Evolutionary conservation across 1,140 invertebrate species (phyloP), one percentile per base, ranked within the genome.

Genomic region (Maconellicoccus hirsutus): DNA sequence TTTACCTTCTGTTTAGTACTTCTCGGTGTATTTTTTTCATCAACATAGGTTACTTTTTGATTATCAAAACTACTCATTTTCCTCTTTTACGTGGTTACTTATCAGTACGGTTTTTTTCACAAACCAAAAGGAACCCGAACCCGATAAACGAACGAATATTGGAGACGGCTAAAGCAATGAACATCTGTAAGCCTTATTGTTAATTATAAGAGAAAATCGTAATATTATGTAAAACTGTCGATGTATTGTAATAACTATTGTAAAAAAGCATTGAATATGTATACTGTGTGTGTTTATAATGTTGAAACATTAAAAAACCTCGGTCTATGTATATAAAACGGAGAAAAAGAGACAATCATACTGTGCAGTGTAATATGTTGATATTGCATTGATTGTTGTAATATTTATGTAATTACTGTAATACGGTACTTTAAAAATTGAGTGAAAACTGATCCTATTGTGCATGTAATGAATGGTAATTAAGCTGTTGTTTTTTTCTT

Each of bases 401-500:
- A 52, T 16, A 52, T 19, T 52, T 52, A 16, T 52, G 42, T 52
- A 52, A 52, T 52, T 52, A 52, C 12, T 52, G 42, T 16, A 6
- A 14, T 38, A 38, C 33, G 33, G 42, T 16, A 52, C n/a, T 16
- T 6, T 52, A 16, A 19, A 16, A 52, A 52, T 16, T 52, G 42
- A 8, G 16, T 16, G 42, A 6, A 16, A 8, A 52, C n/a, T 52
- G 42, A 16, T 52, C n/a, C 42, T 52, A 52, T 52, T 52, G 42
- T 52, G 42, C 42, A 52, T 52, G 10, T 52, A 52, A 52, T 16
- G 42, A 52, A 52, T 52, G 42, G 29, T 52, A 52, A 52, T 8
- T 25, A 66, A 66, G 61, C 61, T 66, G 61, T 66, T 66, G 25
- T 66, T 59, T 33, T 33, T 33, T 33, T 33, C 12, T 33, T 33